phyloP scores from a whole-genome alignment of 1,140 invertebrate genomes.

The Drosophila ambigua region DNA sequence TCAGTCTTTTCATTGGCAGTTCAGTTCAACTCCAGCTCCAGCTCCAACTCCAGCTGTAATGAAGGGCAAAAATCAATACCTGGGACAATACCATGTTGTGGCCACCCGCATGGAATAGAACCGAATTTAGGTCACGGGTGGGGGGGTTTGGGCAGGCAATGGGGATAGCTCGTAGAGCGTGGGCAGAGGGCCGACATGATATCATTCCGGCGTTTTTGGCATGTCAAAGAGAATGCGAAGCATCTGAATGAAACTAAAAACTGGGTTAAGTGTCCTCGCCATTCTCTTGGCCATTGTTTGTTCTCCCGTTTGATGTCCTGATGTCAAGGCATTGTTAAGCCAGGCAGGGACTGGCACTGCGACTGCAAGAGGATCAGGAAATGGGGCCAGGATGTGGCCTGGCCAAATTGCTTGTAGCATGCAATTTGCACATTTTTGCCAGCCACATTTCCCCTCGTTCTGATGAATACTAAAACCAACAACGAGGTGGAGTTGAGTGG shows the following conservation, averaged over 20 bases:
- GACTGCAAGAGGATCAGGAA: conserved; percentile 34
- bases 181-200: conserved; percentile 44
- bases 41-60: conserved; percentile 48
- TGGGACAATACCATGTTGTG: conserved; percentile 61
- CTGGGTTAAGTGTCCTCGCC: conserved; percentile 71
- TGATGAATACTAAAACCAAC: conserved; percentile 10
- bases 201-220: conserved; percentile 57
- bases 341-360: background rate
- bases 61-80: conserved; percentile 70
- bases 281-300: conserved; percentile 23
- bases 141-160: background rate
- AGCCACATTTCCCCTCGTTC: conserved; percentile 7
- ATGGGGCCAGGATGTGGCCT: conserved; percentile 53
- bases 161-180: conserved; percentile 4
- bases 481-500: background rate
- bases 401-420: conserved; percentile 58
- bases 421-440: conserved; percentile 67
- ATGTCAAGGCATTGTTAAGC: conserved; percentile 14
- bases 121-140: conserved; percentile 57
- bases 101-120: conserved; percentile 17
- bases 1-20: conserved; percentile 78
- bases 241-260: conserved; percentile 66
- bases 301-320: conserved; percentile 39
- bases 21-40: conserved; percentile 40
- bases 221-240: conserved; percentile 57